Percentiles rank a stretch among this genome's conserved stretches.
phyloP scores from a whole-genome alignment of 2,113 vertebrate species.

The cat (Felis catus) region F.catus_Fca126_mat1.0 CM031419.1:137839001-137839500 shows the following conservation, averaged over 20 bases:
- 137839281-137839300: background rate
- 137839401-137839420: background rate
- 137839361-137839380: background rate
- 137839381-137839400: background rate
- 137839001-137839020: background rate
- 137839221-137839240: background rate
- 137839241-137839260: background rate
- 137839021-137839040: background rate
- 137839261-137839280: background rate
- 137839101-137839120: background rate
- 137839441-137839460: background rate
- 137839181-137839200: background rate
- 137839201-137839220: background rate
- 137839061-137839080: background rate
- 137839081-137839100: background rate
- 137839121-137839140: background rate
- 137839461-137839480: background rate
- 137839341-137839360: background rate
- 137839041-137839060: background rate
- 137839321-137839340: background rate
- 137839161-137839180: background rate
- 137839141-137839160: background rate
- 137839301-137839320: background rate
- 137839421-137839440: background rate
- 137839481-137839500: background rate